Base-by-base conservation (phyloP, 2,888 invertebrate genomes). In the Trichogramma dendrolimi region DNA sequence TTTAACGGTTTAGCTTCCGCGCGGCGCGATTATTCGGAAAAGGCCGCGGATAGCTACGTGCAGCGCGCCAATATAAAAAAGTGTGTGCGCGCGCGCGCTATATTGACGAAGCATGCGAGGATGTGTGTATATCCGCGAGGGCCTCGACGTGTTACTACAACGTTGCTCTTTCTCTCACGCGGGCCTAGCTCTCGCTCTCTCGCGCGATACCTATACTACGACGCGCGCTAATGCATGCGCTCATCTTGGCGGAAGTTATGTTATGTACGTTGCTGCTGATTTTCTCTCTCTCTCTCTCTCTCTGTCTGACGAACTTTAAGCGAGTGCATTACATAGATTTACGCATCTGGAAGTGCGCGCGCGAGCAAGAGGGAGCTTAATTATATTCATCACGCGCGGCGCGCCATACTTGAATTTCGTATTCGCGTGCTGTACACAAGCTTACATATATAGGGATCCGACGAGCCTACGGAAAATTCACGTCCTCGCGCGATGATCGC, bases 1-100 rank as follows among this genome's bases (percentile, higher is more conserved):
- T 60, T 65, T 67, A 67, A 65, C 65, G 62, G 63, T 55, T 47
- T 56, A 60, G 59, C 60, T 61, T 65, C 61, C 57, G 49, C 41
- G n/a, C 4, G 14, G 61, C 50, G 44, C 60, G 55, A 56, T 63
- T 60, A 58, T 51, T 42, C n/a, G 5, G 11, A 51, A 50, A 44
- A 56, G 43, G n/a, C 46, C 42, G 50, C 11, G 11, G 51, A 49
- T 39, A 38, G 7, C 8, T 52, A 27, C 54, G 38, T 14, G 10
- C 41, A 27, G 2, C 2, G 27, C 27, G 27, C 27, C 27, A 27
- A 27, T 27, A 27, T n/a, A 39, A 41, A 51, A 51, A 48, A 55
- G 38, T 14, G 11, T 6, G 6, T 6, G 49, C n/a, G 55, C 44
- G 42, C 27, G 42, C n/a, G n/a, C n/a, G 27, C 27, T 27, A 27